Evolutionary conservation across 2,888 invertebrate genomes (phyloP), one percentile per base, ranked within the genome.

Genomic region (Drosophila incognita): DNA sequence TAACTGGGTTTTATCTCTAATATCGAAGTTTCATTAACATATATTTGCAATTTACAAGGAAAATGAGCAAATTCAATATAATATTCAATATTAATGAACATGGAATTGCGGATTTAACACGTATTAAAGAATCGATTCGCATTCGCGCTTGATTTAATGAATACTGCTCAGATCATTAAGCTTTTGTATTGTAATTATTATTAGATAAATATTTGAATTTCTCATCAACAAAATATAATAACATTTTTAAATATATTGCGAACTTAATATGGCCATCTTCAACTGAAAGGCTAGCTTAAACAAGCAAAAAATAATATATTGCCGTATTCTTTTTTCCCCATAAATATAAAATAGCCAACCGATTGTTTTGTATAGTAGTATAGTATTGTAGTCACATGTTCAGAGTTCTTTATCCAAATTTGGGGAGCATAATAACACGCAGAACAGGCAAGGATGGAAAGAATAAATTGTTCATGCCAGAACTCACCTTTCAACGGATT

Each of bases 331-430:
- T 13, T 13, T 42, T 42, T 31, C 27, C 27, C 27, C 27, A 3
- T 27, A 27, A 3, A 27, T 27, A 27, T 27, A 27, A 27, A 27
- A 27, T 27, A 27, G 27, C 27, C 11, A 42, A 38, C 18, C 18
- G 18, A 18, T 18, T 38, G 2, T 8, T 38, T 38, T 35, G 5
- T 7, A 18, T 36, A 31, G 29, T 31, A 8, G 31, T 8, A 36
- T 18, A 15, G 15, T 6, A 4, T 38, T 0, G n/a, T 21, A 1
- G 21, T 13, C 21, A 0, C 6, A 42, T 42, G 1, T 0, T 21
- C 6, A 42, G 21, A 21, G 11, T 13, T 21, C 13, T 6, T 13
- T 21, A 3, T 42, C 0, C 11, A 42, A 6, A 21, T n/a, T 11
- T 11, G 5, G 6, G 2, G 5, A 11, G 11, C 11, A 13, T n/a